Base-by-base conservation (phyloP, 2,797 vertebrate species). In the Clarias platycephalus region DNA sequence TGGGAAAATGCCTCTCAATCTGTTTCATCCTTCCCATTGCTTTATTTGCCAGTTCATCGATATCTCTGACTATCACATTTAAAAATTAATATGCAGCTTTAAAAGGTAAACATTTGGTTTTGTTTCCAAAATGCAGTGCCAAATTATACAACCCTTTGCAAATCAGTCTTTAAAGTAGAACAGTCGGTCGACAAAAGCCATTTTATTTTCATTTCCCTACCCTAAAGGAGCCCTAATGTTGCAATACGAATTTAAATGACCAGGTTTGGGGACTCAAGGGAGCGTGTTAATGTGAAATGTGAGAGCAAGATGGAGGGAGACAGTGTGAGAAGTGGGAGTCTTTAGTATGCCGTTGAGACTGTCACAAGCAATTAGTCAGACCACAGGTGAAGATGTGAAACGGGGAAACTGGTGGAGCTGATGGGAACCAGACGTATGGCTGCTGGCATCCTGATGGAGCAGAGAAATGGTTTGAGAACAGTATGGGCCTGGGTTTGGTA, bases 221-320 rank as follows among this genome's bases (percentile, higher is more conserved):
- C 83, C 79, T 85, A 86, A 89, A 89, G 8, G n/a, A 87, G 86
- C 89, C 82, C 80, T 66, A 74, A 90, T 88, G 88, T 86, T 18
- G 64, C 80, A 81, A 49, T 55, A 24, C 75, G 70, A 92, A 92
- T 93, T 92, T 87, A 90, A 93, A 93, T 84, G 84, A 87, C 92
- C 92, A 91, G 82, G 75, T 81, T 82, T 26, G 67, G 74, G 31
- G 84, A 82, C 44, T 74, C 44, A 16, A 15, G 71, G 12, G 75
- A 31, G 55, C 72, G 40, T 76, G 20, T 31, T 26, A 28, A 28
- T 68, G 57, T 62, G 40, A 84, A 63, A 66, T 31, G 40, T 53
- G 20, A 28, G 57, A 55, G 81, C 37, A 28, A 82, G 72, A 79
- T 62, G 28, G 16, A 67, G 5, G 1, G 40, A 80, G 62, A 37